Conservation (phyloP, 2,888 invertebrate genomes). For the Ectemnius lituratus region DNA sequence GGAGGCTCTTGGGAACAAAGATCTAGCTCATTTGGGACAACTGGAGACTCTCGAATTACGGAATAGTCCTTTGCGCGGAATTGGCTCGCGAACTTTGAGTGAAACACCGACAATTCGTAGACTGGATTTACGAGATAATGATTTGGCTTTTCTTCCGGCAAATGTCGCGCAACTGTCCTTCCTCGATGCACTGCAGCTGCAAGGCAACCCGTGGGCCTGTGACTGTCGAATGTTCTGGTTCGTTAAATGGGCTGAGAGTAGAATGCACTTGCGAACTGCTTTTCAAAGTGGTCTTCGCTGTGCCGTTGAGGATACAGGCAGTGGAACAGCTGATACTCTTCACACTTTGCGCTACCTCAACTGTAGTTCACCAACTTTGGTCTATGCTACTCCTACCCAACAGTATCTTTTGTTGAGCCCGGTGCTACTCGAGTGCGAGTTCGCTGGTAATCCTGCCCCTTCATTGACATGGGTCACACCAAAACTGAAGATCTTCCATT, state of each 20-base stretch:
- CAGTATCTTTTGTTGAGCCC: constrained; percentile 81
- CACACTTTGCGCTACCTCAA: constrained; percentile 85
- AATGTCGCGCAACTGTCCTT: constrained; percentile 83
- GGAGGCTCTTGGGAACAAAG: constrained; percentile 83
- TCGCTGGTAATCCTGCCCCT: constrained; percentile 87
- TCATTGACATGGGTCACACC: constrained; percentile 93
- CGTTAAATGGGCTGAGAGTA: constrained; percentile 81
- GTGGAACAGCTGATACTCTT: constrained; percentile 82
- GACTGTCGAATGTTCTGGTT: constrained; percentile 93
- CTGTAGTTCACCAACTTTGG: constrained; percentile 84
- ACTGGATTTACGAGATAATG: constrained; percentile 81
- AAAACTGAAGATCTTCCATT: constrained; percentile 84
- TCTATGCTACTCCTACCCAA: constrained; percentile 82
- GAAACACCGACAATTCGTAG: constrained; percentile 71
- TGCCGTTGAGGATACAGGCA: constrained; percentile 67
- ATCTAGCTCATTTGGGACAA: constrained; percentile 83
- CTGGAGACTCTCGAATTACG: constrained; percentile 85
- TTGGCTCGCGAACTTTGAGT: constrained; percentile 64
- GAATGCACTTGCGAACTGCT: constrained; percentile 75
- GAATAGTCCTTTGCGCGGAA: constrained; percentile 69
- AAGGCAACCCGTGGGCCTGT: constrained; percentile 90
- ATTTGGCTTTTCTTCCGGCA: constrained; percentile 84
- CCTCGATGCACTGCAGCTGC: constrained; percentile 83
- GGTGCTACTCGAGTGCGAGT: constrained; percentile 88
- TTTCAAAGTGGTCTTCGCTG: constrained; percentile 84